These are phyloP conservation scores for Triops cancriformis DNA, from an alignment of 1,140 invertebrate genomes.

Conservation along the genomic window DNA sequence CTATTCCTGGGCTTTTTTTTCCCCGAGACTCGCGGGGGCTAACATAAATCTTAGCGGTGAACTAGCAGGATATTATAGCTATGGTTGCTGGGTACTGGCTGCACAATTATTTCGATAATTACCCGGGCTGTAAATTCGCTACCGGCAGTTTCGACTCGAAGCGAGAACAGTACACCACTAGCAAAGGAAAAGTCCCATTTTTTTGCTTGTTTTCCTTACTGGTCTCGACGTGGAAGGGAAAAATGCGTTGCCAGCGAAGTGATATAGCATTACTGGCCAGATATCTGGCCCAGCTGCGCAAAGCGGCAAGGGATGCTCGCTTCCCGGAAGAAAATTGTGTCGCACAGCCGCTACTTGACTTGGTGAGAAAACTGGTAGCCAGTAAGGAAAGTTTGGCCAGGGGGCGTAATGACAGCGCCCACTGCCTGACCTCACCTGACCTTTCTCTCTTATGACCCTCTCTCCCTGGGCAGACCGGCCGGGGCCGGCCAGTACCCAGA, in stretches of 20 bases:
- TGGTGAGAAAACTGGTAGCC: neutral
- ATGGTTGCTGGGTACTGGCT: neutral
- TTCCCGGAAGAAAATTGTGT: neutral
- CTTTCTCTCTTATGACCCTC: constrained; percentile 4
- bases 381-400: neutral
- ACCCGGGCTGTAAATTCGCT: neutral
- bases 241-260: neutral
- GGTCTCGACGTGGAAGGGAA: neutral
- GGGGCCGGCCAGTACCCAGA: neutral
- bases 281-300: neutral
- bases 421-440: neutral
- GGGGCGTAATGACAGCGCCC: neutral
- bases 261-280: neutral
- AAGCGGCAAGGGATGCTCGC: neutral
- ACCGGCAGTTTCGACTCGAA: neutral
- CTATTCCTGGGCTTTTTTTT: neutral
- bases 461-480: neutral
- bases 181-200: too few species aligned
- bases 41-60: neutral
- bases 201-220: too few species aligned
- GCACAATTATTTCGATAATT: neutral
- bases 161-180: too few species aligned
- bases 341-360: neutral
- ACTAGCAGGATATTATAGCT: neutral
- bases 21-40: neutral